These are phyloP conservation scores for Casuarius casuarius DNA, from an alignment of 2,113 vertebrate genomes.

Conservation along the genomic window DNA sequence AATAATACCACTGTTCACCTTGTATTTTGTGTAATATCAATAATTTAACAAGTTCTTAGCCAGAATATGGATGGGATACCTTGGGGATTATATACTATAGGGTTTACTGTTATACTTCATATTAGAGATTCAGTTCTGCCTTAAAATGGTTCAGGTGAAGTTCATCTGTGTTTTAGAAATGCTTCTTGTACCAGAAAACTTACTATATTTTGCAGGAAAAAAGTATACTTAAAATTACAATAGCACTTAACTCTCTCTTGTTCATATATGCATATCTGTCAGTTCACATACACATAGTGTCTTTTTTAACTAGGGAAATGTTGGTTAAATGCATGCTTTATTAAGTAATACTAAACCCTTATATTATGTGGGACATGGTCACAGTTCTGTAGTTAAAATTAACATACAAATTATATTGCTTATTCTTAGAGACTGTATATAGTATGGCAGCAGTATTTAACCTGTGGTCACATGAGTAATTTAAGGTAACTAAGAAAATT, in stretches of 20 bases:
- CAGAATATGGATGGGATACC: too few species aligned
- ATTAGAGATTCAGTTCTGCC: neutral
- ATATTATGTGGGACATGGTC: neutral
- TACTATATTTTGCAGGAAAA: neutral
- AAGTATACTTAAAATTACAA: neutral
- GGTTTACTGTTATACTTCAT: too few species aligned
- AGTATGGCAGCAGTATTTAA: neutral
- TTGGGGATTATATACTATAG: neutral
- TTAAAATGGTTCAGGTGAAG: neutral
- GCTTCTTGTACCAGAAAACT: neutral
- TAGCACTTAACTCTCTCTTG: neutral
- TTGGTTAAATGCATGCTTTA: neutral
- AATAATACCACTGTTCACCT: neutral
- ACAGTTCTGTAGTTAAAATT: neutral
- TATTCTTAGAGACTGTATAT: neutral
- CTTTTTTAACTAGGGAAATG: neutral
- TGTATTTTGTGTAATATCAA: constrained; percentile 3
- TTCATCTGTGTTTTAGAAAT: neutral
- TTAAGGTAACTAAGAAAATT: neutral
- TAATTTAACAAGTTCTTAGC: constrained; percentile 37
- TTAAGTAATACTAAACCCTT: neutral
- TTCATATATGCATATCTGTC: neutral
- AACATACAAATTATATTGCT: neutral
- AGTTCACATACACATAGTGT: neutral
- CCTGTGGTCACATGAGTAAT: neutral